Conservation (phyloP, 2,113 vertebrate species). For the Gadus macrocephalus region DNA sequence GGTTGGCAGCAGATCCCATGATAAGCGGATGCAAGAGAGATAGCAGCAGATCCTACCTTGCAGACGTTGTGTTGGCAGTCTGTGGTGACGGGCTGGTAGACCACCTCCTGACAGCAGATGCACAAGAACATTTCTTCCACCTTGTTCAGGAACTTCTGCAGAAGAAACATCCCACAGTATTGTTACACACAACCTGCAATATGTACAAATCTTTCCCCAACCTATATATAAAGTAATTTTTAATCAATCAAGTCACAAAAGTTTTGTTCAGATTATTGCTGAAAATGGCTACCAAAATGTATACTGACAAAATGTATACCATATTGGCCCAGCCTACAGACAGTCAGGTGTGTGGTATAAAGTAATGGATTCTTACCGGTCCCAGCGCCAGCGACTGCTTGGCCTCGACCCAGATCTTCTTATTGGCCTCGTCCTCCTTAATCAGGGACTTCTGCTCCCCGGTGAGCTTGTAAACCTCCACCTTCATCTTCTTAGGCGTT, state of each 20-base stretch:
- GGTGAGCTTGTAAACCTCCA: slow-evolving; percentile 86
- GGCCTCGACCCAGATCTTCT: slow-evolving; percentile 91
- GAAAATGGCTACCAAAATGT: no score
- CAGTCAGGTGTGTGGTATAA: background rate
- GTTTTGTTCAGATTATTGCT: no score
- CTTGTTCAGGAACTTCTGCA: slow-evolving; percentile 88
- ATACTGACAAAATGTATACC: no score
- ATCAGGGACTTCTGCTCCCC: slow-evolving; percentile 83
- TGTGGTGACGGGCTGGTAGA: slow-evolving; percentile 88
- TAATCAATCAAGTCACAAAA: no score
- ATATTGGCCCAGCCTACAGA: no score
- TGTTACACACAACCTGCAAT: background rate
- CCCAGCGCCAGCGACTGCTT: slow-evolving; percentile 83
- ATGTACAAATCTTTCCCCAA: no score
- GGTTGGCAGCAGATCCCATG: no score
- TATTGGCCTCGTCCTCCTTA: slow-evolving; percentile 82
- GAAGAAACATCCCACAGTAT: slow-evolving; percentile 6
- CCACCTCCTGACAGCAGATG: slow-evolving; percentile 97
- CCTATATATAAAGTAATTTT: no score
- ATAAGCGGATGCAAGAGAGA: no score
- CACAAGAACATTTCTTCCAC: slow-evolving; percentile 92
- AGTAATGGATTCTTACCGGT: slow-evolving; percentile 66
- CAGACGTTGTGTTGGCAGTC: slow-evolving; percentile 96
- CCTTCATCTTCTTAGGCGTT: slow-evolving; percentile 82
- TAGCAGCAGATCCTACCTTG: slow-evolving; percentile 73